A percentile compares a stretch with the other conserved stretches of the same genome.
Evolutionary conservation across 30 jellyfish, hydroid and myxozoan species (phyloP).

Genomic region (Rhopilema esculentum): DNA sequence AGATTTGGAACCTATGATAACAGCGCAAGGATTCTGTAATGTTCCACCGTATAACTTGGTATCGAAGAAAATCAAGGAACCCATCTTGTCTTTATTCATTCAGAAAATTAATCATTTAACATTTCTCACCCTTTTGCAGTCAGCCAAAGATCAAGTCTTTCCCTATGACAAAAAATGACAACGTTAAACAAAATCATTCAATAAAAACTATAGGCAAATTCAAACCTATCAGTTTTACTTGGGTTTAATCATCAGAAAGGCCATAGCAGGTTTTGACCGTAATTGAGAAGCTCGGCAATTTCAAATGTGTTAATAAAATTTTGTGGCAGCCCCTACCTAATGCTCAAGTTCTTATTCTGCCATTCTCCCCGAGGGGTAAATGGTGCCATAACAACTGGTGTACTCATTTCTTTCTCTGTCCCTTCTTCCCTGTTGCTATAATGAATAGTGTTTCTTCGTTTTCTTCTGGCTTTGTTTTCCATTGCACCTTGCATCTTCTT

Average conservation of each 20-base stretch:
- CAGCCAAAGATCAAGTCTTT: slow-evolving; percentile 79
- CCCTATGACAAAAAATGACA: slow-evolving; percentile 25
- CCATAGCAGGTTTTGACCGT: no score
- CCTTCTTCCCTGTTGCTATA: background rate
- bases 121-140: slow-evolving; percentile 68
- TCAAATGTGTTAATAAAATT: no score
- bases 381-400: slow-evolving; percentile 48
- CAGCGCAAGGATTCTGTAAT: no score
- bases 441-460: slow-evolving; percentile 54
- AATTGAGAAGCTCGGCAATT: no score
- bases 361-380: slow-evolving; percentile 71
- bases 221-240: no score
- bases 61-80: no score
- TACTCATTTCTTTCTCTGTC: background rate
- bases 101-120: no score
- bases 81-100: no score
- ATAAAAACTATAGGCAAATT: no score
- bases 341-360: slow-evolving; percentile 64
- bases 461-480: background rate
- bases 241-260: no score
- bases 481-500: background rate
- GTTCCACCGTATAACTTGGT: no score
- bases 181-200: background rate
- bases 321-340: slow-evolving; percentile 21
- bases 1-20: no score